Evolutionary conservation across 2,888 invertebrate genomes (phyloP).

Genomic region (Sinotaia quadrata): DNA sequence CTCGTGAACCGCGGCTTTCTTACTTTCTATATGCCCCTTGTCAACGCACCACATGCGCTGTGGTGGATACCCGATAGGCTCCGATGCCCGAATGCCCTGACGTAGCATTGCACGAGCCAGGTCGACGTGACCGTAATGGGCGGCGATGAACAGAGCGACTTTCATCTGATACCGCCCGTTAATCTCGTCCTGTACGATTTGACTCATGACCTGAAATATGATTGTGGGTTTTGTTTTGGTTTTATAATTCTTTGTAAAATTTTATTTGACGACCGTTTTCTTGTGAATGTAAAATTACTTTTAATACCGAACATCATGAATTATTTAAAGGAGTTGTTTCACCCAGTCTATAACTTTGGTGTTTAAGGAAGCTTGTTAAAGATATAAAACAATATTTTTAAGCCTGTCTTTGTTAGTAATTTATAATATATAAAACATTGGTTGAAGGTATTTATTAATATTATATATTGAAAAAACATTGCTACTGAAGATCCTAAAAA

Average conservation of each 20-base stretch:
- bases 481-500: no score
- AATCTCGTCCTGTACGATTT: conserved; percentile 60
- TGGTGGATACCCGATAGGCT: conserved; percentile 69
- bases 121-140: conserved; percentile 70
- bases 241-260: no score
- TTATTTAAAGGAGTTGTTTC: no score
- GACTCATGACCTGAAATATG: conserved; percentile 49
- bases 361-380: no score
- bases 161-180: conserved; percentile 67
- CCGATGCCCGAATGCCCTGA: conserved; percentile 65
- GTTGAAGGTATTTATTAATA: no score
- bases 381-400: no score
- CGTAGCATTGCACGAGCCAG: conserved; percentile 61
- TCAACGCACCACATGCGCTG: conserved; percentile 63
- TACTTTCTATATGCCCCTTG: conserved; percentile 60
- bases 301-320: no score
- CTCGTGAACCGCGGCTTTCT: conserved; percentile 67
- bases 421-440: no score
- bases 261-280: not conserved
- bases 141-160: conserved; percentile 68
- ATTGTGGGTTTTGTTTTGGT: no score
- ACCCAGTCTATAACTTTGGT: no score
- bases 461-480: no score
- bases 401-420: no score
- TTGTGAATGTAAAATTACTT: not conserved